Conservation (phyloP, 2,113 vertebrate genomes). For the Pyxicephalus adspersus region DNA sequence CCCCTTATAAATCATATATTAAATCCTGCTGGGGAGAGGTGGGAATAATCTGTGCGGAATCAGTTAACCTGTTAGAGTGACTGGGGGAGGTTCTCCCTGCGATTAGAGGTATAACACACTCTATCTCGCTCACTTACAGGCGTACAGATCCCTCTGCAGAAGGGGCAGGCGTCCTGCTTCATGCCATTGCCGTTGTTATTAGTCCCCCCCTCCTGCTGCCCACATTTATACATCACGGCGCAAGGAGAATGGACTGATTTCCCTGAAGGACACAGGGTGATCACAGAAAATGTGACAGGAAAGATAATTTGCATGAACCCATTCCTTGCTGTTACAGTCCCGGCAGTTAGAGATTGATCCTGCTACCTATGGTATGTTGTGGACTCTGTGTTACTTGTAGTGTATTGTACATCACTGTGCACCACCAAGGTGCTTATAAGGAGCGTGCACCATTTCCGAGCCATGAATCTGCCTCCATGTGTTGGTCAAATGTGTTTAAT, state of each 20-base stretch:
- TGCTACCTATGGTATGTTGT: slow-evolving; percentile 22
- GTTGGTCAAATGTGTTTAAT: background rate
- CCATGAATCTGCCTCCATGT: background rate
- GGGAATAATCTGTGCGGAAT: slow-evolving; percentile 34
- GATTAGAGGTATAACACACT: slow-evolving; percentile 52
- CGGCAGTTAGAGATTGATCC: slow-evolving; percentile 8
- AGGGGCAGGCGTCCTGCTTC: slow-evolving; percentile 51
- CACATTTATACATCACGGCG: slow-evolving; percentile 50
- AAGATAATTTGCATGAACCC: slow-evolving; percentile 47
- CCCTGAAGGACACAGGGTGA: slow-evolving; percentile 52
- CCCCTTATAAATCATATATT: slow-evolving; percentile 13
- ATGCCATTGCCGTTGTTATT: slow-evolving; percentile 42
- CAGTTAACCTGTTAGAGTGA: slow-evolving; percentile 51
- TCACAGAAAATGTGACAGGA: slow-evolving; percentile 48
- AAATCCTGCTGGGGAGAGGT: slow-evolving; percentile 34
- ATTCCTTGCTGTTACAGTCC: slow-evolving; percentile 19
- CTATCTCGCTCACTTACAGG: slow-evolving; percentile 28
- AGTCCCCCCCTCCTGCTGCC: slow-evolving; percentile 43
- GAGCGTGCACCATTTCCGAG: background rate
- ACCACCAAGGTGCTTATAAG: background rate
- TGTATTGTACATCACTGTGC: background rate
- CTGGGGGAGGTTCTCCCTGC: slow-evolving; percentile 44
- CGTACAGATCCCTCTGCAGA: slow-evolving; percentile 49
- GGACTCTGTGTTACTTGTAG: background rate
- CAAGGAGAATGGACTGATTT: slow-evolving; percentile 54